Percentiles rank a stretch among this genome's conserved stretches.
Conservation (phyloP, 2,888 invertebrate genomes). For the Penaeus monodon region DNA sequence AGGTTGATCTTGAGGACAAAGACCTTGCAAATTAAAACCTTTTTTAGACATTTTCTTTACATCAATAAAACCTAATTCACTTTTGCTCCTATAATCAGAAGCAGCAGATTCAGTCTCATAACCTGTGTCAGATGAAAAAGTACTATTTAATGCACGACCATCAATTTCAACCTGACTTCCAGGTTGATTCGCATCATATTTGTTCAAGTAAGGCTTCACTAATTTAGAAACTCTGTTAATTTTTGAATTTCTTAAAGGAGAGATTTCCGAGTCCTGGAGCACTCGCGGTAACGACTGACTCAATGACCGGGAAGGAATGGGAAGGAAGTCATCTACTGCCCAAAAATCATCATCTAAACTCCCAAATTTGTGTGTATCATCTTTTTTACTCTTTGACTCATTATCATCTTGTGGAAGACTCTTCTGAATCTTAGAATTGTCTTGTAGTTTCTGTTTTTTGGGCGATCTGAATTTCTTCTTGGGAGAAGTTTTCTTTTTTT, state of each 20-base stretch:
- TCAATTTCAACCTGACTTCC: constrained; percentile 27
- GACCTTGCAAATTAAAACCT: not conserved
- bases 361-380: constrained; percentile 10
- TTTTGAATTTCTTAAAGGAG: not conserved
- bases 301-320: constrained; percentile 22
- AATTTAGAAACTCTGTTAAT: too few relatives aligned
- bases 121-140: constrained; percentile 50
- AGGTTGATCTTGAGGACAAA: not conserved
- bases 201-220: not conserved
- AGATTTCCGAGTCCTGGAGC: not conserved
- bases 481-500: constrained; percentile 45
- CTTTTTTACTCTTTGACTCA: constrained; percentile 4
- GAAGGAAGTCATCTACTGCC: constrained; percentile 58
- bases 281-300: constrained; percentile 9
- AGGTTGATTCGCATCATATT: too few relatives aligned
- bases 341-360: constrained; percentile 41
- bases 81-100: constrained; percentile 1
- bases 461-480: constrained; percentile 43
- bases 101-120: constrained; percentile 47
- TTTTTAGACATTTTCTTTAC: constrained; percentile 3
- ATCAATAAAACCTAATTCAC: constrained; percentile 14
- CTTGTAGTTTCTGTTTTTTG: constrained; percentile 39
- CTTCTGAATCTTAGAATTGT: constrained; percentile 2
- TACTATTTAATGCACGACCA: constrained; percentile 42
- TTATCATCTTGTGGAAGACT: not conserved